Conservation (phyloP, 2,113 vertebrate genomes). For the Eretmodus cyanostictus region DNA sequence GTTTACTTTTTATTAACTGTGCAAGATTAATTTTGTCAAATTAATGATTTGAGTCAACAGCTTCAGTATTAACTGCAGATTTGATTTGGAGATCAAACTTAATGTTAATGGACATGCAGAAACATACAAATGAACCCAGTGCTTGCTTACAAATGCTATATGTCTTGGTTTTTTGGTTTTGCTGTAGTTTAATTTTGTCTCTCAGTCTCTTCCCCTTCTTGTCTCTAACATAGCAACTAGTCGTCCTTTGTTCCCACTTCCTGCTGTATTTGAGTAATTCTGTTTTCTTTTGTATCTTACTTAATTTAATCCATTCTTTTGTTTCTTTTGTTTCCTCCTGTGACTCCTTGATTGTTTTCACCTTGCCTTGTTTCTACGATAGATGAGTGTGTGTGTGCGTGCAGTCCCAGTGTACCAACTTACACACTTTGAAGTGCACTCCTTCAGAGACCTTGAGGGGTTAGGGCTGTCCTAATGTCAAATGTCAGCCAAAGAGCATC, state of each 20-base stretch:
- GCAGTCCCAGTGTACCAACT: no score
- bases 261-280: neutral
- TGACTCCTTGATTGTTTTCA: neutral
- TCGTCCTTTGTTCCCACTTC: neutral
- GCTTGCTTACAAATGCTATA: neutral
- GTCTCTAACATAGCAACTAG: neutral
- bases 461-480: neutral
- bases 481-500: neutral
- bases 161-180: neutral
- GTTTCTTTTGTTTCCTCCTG: neutral
- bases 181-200: neutral
- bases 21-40: neutral
- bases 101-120: neutral
- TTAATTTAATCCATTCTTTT: neutral
- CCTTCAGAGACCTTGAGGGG: neutral
- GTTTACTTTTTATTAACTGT: neutral
- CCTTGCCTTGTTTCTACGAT: neutral
- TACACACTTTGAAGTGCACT: neutral
- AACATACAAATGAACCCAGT: neutral
- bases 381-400: fast-evolving
- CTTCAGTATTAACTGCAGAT: neutral
- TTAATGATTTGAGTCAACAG: neutral
- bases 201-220: neutral
- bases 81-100: neutral
- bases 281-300: neutral